Evolutionary conservation across 2,797 vertebrate genomes (phyloP), one percentile per base, ranked within the genome.

Genomic region (Notolabrus celidotus): DNA sequence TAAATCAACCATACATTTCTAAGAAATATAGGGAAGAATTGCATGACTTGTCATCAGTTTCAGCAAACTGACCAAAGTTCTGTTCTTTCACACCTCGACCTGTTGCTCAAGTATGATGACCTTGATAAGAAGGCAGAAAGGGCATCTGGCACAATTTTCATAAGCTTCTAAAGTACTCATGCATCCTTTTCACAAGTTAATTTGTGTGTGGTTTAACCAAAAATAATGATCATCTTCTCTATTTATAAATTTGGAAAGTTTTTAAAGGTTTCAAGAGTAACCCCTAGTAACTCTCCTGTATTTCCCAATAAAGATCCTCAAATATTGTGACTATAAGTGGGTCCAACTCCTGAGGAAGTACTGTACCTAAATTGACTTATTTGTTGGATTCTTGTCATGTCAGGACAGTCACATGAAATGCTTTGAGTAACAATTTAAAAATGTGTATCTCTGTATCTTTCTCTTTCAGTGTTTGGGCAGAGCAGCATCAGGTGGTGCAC

Each of bases 401-500:
- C 41, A 36, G n/a, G 16, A 50, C 38, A 23, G 47, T 16, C 65
- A 62, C 4, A 29, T 51, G 8, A 45, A 42, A 38, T 45, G 19
- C 22, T 15, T 45, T 55, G 20, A 11, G 71, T 45, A 45, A 27
- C 10, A 16, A 6, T 1, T 10, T 50, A 6, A 15, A 14, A 4
- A 9, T 10, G 45, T 5, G 11, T 12, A 36, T 58, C 5, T 52
- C 15, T 36, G 5, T 59, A 3, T 64, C 5, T 63, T 27, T 70
- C 11, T 54, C 15, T 22, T 3, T 73, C 87, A 98, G 97, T 70
- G 16, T 80, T 86, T 0, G 2, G 92, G 7, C 84, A 94, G 82
- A 87, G 58, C 52, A 90, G 27, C 41, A 61, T 99, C 80, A 91
- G 88, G 9, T 99, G 98, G 98, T 99, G 98, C 85, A 93, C 95